Evolutionary conservation across 2,888 invertebrate genomes (phyloP).

Genomic region (Smittia sp.): DNA sequence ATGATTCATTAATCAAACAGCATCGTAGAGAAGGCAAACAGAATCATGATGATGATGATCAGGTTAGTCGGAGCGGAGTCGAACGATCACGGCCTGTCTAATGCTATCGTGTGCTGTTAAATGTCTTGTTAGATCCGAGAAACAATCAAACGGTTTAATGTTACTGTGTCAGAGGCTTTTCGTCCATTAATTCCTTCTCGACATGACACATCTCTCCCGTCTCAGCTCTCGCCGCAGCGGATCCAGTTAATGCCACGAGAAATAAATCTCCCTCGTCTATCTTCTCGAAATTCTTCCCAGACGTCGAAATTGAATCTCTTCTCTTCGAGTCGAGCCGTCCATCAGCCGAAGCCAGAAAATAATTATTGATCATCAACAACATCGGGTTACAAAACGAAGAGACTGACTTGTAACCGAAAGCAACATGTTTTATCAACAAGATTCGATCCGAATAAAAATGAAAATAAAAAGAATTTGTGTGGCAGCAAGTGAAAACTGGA

Average conservation of each 20-base stretch:
- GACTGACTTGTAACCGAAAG: neutral
- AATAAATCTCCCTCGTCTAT: neutral
- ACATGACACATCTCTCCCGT: neutral
- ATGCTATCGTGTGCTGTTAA: neutral
- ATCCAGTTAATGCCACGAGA: constrained; percentile 7
- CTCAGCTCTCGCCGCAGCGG: neutral
- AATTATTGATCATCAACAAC: neutral
- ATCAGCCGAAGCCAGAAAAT: neutral
- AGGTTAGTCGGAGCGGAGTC: neutral
- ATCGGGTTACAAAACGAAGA: neutral
- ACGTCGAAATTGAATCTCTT: neutral
- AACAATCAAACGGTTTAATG: constrained; percentile 7
- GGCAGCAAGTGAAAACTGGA: constrained; percentile 33
- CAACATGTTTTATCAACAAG: constrained; percentile 7
- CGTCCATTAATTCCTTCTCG: neutral
- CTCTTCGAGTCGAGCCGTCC: neutral
- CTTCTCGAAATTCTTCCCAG: neutral
- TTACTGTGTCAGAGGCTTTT: constrained; percentile 1
- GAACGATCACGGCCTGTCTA: neutral
- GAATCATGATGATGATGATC: constrained; percentile 4
- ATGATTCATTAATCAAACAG: constrained; percentile 9
- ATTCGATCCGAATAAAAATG: neutral
- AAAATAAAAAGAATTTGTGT: neutral
- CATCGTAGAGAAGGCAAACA: neutral
- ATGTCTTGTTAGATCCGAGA: constrained; percentile 1